Evolutionary conservation across 2,797 vertebrate species (phyloP).

Genomic region (Yasuhikotakia modesta): DNA sequence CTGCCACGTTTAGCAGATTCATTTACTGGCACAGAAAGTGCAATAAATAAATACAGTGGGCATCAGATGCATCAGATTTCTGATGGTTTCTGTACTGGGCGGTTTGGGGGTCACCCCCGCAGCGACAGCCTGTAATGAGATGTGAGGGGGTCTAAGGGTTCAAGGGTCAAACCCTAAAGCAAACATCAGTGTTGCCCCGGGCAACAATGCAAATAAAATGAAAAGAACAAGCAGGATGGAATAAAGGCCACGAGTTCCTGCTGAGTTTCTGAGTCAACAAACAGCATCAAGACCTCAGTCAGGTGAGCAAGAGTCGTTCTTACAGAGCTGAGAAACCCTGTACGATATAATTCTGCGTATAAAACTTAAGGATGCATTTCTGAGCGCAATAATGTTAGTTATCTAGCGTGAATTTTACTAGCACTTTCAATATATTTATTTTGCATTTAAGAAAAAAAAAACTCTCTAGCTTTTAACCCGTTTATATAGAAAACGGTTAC

Average conservation of each 20-base stretch:
- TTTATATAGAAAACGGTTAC: too few relatives aligned
- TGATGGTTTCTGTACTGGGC: too few relatives aligned
- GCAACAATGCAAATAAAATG: background rate
- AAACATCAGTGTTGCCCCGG: constrained; percentile 11
- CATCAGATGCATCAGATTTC: too few relatives aligned
- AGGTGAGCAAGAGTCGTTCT: background rate
- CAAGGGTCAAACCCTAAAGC: background rate
- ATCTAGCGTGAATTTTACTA: too few relatives aligned
- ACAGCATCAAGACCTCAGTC: background rate
- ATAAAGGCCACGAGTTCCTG: constrained; percentile 18
- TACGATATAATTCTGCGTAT: background rate
- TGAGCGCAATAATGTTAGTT: too few relatives aligned
- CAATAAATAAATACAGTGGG: too few relatives aligned
- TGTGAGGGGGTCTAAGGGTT: background rate
- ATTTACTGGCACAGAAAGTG: too few relatives aligned
- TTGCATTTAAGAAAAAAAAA: too few relatives aligned
- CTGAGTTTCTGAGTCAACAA: background rate
- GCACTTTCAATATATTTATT: too few relatives aligned
- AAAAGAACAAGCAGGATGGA: constrained; percentile 13
- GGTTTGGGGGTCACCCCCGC: background rate
- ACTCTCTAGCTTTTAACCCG: too few relatives aligned
- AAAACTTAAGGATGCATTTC: too few relatives aligned
- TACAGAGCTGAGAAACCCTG: background rate
- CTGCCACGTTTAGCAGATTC: too few relatives aligned
- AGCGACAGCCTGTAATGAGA: background rate